These are phyloP conservation scores for Drosophila teissieri DNA, from an alignment of 1,140 invertebrate species.

Conservation along the genomic window DNA sequence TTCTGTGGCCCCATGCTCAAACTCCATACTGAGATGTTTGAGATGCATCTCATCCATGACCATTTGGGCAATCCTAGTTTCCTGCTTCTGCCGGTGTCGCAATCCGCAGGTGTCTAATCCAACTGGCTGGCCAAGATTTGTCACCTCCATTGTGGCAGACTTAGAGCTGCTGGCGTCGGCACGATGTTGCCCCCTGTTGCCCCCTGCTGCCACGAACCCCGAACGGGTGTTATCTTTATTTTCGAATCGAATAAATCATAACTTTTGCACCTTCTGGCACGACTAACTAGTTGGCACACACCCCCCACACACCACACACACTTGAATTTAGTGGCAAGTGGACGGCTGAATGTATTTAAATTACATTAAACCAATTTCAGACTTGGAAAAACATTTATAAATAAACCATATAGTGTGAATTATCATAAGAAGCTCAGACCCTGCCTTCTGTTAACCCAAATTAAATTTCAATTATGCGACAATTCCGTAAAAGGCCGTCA, in stretches of 20 bases:
- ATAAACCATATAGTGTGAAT: no score
- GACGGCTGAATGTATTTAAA: background rate
- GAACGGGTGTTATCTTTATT: constrained; percentile 44
- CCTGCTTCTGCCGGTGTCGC: constrained; percentile 22
- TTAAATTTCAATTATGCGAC: constrained; percentile 51
- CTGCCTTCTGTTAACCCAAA: constrained; percentile 15
- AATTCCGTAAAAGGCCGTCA: constrained; percentile 37
- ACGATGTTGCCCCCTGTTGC: constrained; percentile 37
- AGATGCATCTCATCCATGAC: constrained; percentile 31
- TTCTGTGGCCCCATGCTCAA: constrained; percentile 7
- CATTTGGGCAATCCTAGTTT: constrained; percentile 28
- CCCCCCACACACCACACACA: constrained; percentile 4
- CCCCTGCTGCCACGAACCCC: background rate
- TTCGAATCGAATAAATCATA: constrained; percentile 48
- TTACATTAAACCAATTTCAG: background rate
- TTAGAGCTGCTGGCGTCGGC: constrained; percentile 25
- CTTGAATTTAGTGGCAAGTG: background rate
- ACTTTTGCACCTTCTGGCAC: constrained; percentile 48
- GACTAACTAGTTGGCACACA: constrained; percentile 18
- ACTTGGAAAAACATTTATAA: no score
- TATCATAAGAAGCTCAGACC: background rate
- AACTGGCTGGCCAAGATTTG: constrained; percentile 47
- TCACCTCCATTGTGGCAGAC: constrained; percentile 42
- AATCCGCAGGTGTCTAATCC: constrained; percentile 47
- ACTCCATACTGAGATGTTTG: constrained; percentile 7